Conservation (phyloP, 2,888 invertebrate genomes). For the Therioaphis trifolii region DNA sequence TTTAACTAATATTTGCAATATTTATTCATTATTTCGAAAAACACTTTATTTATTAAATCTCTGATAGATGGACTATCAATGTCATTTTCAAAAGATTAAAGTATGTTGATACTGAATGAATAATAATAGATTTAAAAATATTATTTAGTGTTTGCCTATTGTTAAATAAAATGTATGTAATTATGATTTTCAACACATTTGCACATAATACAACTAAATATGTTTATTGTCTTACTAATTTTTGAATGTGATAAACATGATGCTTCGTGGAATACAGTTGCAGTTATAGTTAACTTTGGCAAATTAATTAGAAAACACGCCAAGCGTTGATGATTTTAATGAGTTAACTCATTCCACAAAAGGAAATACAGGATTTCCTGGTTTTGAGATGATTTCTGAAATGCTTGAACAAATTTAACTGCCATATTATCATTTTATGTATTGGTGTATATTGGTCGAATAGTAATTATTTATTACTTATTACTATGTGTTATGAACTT, state of each 20-base stretch:
- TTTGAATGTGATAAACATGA: constrained; percentile 89
- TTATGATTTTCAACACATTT: constrained; percentile 72
- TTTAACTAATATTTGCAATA: no score
- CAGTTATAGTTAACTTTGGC: constrained; percentile 89
- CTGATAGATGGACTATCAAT: constrained; percentile 87
- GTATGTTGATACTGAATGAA: neutral
- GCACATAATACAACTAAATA: constrained; percentile 82
- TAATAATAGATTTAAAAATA: neutral
- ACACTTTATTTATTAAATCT: constrained; percentile 92
- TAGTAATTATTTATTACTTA: constrained; percentile 96
- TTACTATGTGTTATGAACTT: constrained; percentile 96
- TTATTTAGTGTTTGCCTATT: neutral
- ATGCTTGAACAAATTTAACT: neutral
- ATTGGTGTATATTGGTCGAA: constrained; percentile 83
- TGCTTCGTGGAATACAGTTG: constrained; percentile 93
- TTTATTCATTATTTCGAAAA: no score
- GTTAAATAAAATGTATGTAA: neutral
- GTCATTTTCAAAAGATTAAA: constrained; percentile 77
- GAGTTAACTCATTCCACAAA: constrained; percentile 96
- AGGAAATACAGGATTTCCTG: constrained; percentile 93
- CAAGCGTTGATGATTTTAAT: constrained; percentile 96
- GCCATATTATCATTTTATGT: constrained; percentile 11
- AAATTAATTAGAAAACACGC: constrained; percentile 89
- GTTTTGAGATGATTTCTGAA: constrained; percentile 76
- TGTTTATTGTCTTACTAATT: constrained; percentile 95